Conservation (phyloP, 2,888 invertebrate species). For the Hemaris fuciformis region DNA sequence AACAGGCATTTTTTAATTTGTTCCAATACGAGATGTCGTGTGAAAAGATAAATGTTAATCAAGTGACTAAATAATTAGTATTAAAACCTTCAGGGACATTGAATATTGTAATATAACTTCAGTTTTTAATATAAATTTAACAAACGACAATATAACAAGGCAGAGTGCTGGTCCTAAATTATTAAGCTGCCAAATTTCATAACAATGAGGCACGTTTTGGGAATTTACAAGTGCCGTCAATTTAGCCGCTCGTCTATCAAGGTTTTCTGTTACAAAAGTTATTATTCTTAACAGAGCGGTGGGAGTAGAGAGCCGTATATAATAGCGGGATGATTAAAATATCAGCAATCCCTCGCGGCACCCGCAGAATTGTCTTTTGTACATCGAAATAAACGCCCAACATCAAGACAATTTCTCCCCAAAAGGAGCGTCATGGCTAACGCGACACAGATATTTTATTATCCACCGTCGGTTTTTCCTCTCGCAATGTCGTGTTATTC, state of each 20-base stretch:
- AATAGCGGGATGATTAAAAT: conserved; percentile 56
- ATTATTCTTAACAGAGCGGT: conserved; percentile 37
- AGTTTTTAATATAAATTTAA: background rate
- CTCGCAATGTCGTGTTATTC: conserved; percentile 41
- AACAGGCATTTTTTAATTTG: too few relatives aligned
- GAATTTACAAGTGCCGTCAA: conserved; percentile 11
- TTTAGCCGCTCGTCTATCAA: conserved; percentile 16
- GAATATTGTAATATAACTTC: background rate
- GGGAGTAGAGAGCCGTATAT: conserved; percentile 32
- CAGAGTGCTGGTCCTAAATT: conserved; percentile 5
- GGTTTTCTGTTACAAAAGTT: conserved; percentile 36
- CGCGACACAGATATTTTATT: conserved; percentile 45
- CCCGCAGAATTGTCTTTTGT: conserved; percentile 40
- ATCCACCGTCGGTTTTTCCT: conserved; percentile 34
- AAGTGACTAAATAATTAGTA: background rate
- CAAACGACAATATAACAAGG: background rate
- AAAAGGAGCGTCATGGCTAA: conserved; percentile 42
- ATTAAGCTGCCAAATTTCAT: conserved; percentile 9
- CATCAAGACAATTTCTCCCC: conserved; percentile 47
- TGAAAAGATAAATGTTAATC: background rate
- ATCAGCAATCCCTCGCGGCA: conserved; percentile 42
- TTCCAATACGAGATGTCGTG: too few relatives aligned
- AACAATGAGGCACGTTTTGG: conserved; percentile 9
- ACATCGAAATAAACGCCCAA: conserved; percentile 43
- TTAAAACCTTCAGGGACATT: background rate